phyloP scores from a whole-genome alignment of 1,140 invertebrate genomes.

The Hestina assimilis region DNA sequence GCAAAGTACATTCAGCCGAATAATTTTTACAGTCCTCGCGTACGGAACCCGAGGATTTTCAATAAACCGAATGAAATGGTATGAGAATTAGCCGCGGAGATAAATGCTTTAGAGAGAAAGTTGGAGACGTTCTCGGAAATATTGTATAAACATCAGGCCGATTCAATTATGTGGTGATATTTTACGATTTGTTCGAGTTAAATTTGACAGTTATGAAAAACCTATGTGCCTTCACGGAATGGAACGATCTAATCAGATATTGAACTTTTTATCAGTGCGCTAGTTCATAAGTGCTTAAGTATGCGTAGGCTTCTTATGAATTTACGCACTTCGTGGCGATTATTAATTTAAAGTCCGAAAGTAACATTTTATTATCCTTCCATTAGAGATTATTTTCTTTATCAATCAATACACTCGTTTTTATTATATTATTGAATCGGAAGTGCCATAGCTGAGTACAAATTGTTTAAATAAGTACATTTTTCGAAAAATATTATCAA shows the following conservation, averaged over 20 bases:
- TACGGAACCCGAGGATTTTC: constrained; percentile 71
- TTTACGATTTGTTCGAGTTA: not conserved
- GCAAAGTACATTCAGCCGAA: constrained; percentile 75
- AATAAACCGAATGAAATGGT: constrained; percentile 72
- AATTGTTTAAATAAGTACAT: not conserved
- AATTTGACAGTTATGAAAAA: too few relatives aligned
- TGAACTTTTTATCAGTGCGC: too few relatives aligned
- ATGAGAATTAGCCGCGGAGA: constrained; percentile 78
- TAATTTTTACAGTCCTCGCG: constrained; percentile 72
- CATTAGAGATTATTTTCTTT: not conserved
- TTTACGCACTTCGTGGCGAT: too few relatives aligned
- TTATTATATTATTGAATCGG: not conserved
- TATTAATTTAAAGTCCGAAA: too few relatives aligned
- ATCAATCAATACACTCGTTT: not conserved
- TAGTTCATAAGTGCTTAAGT: too few relatives aligned
- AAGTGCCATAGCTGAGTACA: constrained; percentile 11
- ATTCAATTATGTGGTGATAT: constrained; percentile 74
- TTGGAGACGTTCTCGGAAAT: constrained; percentile 74
- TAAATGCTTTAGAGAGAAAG: constrained; percentile 76
- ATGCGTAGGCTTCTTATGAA: too few relatives aligned
- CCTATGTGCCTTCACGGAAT: too few relatives aligned
- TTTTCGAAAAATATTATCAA: too few relatives aligned
- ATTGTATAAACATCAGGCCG: constrained; percentile 72
- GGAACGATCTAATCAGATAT: too few relatives aligned
- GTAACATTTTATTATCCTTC: too few relatives aligned